Conservation (phyloP, 2,888 invertebrate species). For the Mimas tiliae region DNA sequence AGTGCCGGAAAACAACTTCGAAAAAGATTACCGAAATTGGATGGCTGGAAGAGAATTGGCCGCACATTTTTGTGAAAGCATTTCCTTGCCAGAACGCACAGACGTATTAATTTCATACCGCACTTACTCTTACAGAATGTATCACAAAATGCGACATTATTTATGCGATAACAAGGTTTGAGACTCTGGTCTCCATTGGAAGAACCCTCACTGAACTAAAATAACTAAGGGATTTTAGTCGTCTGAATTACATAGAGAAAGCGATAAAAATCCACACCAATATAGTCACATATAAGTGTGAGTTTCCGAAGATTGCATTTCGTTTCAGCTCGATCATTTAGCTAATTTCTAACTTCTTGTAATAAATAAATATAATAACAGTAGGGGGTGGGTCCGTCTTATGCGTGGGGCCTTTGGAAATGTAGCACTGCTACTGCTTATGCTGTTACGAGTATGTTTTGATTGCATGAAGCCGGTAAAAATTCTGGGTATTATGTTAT, state of each 20-base stretch:
- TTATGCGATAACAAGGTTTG: conserved; percentile 17
- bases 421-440: too few species aligned
- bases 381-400: too few species aligned
- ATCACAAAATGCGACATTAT: conserved; percentile 14
- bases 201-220: too few species aligned
- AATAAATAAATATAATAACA: too few species aligned
- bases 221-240: background rate
- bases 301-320: background rate
- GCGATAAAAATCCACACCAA: background rate
- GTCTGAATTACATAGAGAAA: background rate
- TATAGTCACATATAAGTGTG: background rate
- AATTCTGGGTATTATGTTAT: too few species aligned
- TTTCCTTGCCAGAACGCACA: conserved; percentile 32
- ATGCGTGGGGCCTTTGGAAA: too few species aligned
- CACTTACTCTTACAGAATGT: conserved; percentile 6
- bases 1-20: conserved; percentile 34
- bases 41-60: conserved; percentile 35
- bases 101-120: conserved; percentile 14
- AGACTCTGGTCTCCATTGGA: conserved; percentile 3
- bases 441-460: too few species aligned
- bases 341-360: too few species aligned
- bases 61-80: conserved; percentile 34
- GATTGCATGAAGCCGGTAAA: too few species aligned
- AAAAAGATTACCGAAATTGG: conserved; percentile 42
- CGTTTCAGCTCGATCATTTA: too few species aligned